Conservation (phyloP, 2,888 invertebrate species). For the Sarcophaga carnaria region DNA sequence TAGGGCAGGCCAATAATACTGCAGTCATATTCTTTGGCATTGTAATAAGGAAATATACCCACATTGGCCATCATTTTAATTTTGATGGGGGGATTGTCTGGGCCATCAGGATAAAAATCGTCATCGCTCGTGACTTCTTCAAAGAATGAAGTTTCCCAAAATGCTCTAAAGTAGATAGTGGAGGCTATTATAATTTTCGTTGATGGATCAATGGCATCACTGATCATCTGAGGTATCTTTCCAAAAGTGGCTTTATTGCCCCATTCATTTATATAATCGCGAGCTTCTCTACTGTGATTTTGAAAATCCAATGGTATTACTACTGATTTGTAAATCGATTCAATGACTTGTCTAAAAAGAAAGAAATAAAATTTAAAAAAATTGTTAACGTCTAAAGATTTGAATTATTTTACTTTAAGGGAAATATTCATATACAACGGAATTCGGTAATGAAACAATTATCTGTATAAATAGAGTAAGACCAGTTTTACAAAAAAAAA, state of each 20-base stretch:
- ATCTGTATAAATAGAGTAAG: too few relatives aligned
- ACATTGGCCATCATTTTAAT: conserved; percentile 86
- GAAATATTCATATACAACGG: too few relatives aligned
- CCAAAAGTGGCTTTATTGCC: conserved; percentile 84
- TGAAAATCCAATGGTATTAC: conserved; percentile 83
- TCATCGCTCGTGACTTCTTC: conserved; percentile 81
- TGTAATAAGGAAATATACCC: conserved; percentile 84
- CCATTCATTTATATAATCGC: conserved; percentile 84
- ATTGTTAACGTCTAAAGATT: too few relatives aligned
- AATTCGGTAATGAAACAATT: too few relatives aligned
- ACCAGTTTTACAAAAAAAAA: too few relatives aligned
- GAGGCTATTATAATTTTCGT: conserved; percentile 86
- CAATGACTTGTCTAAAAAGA: conserved; percentile 78
- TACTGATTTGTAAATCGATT: conserved; percentile 83
- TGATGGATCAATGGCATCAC: conserved; percentile 81
- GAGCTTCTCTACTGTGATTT: conserved; percentile 78
- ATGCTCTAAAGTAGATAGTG: conserved; percentile 85
- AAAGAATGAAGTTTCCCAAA: conserved; percentile 86
- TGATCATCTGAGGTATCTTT: conserved; percentile 84
- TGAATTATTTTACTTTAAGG: too few relatives aligned
- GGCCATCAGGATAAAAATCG: conserved; percentile 83
- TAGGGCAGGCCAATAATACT: conserved; percentile 87
- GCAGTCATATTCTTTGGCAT: conserved; percentile 80
- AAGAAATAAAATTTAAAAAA: background rate
- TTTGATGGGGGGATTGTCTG: conserved; percentile 76